phyloP scores from a whole-genome alignment of 1,140 invertebrate species.

The Bombus waltoni region DNA sequence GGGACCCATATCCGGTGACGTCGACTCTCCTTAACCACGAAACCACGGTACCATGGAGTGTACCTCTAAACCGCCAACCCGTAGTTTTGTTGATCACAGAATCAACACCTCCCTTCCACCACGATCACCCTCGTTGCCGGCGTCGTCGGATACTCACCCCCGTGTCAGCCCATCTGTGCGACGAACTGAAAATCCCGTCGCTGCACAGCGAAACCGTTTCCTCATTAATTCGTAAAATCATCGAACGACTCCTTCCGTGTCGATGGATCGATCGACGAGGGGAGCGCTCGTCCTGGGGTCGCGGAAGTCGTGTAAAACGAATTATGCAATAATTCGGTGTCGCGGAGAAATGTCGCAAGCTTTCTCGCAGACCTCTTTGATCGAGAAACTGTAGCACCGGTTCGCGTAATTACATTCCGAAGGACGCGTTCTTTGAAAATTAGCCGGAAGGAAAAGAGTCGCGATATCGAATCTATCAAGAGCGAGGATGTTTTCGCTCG shows the following conservation, averaged over 20 bases:
- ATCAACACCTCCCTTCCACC: constrained; percentile 59
- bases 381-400: not conserved
- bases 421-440: no score
- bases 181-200: constrained; percentile 47
- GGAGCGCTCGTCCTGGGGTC: not conserved
- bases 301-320: constrained; percentile 1
- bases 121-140: constrained; percentile 1
- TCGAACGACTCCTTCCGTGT: constrained; percentile 63
- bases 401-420: no score
- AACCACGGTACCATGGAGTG: constrained; percentile 55
- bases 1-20: constrained; percentile 52
- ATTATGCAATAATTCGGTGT: not conserved
- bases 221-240: constrained; percentile 67
- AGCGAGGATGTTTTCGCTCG: no score
- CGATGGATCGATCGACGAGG: constrained; percentile 56
- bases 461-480: no score
- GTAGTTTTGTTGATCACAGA: constrained; percentile 67
- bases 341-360: not conserved
- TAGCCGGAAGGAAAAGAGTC: no score
- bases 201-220: constrained; percentile 41
- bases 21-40: constrained; percentile 62
- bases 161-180: constrained; percentile 43
- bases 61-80: constrained; percentile 58
- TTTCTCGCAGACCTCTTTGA: not conserved
- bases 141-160: not conserved